These are phyloP conservation scores for Nomada ruficornis DNA, from an alignment of 2,888 invertebrate species.

Conservation along the genomic window DNA sequence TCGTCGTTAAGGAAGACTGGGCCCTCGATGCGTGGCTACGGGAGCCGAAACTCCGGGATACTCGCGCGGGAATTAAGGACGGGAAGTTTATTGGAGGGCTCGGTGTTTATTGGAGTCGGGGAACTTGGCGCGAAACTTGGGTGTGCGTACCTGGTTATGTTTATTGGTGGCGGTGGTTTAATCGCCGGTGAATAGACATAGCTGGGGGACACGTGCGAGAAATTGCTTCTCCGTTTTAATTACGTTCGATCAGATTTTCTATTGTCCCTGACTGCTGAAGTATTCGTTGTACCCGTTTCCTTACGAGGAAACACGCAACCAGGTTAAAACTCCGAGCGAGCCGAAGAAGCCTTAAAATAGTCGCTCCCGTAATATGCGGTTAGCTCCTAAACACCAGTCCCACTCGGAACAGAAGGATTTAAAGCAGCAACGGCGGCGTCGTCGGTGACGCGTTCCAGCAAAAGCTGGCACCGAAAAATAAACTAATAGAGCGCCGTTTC, in stretches of 20 bases:
- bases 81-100: constrained; percentile 21
- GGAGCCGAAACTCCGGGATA: background rate
- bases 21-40: constrained; percentile 22
- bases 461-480: constrained; percentile 73
- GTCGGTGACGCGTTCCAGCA: constrained; percentile 30
- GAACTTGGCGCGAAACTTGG: background rate
- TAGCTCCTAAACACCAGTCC: constrained; percentile 61
- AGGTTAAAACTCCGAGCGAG: background rate
- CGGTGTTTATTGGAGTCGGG: background rate
- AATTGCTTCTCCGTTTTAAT: too few relatives aligned
- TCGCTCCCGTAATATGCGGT: constrained; percentile 59
- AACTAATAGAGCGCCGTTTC: constrained; percentile 76
- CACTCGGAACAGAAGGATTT: constrained; percentile 55
- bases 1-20: constrained; percentile 21
- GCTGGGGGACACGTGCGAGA: background rate
- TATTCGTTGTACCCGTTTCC: too few relatives aligned
- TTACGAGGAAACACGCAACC: background rate
- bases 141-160: constrained; percentile 11
- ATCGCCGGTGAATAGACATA: constrained; percentile 13
- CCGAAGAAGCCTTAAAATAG: constrained; percentile 44
- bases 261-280: too few relatives aligned
- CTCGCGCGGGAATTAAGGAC: constrained; percentile 15
- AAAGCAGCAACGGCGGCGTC: constrained; percentile 39
- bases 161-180: constrained; percentile 10
- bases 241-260: too few relatives aligned